These are phyloP conservation scores for Nebria brevicollis DNA, from an alignment of 2,888 invertebrate species.

Conservation along the genomic window DNA sequence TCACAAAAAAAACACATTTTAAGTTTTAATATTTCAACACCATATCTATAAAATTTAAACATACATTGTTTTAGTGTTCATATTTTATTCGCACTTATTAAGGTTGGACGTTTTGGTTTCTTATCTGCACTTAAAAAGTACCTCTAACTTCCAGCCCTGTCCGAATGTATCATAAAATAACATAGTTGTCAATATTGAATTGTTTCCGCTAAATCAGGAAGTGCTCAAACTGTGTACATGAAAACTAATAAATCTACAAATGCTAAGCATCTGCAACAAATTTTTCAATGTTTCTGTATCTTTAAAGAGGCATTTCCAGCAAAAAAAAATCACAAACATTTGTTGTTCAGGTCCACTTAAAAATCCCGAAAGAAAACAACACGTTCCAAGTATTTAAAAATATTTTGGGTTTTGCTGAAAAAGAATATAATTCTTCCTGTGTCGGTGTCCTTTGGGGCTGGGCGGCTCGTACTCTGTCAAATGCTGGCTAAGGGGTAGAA, in stretches of 20 bases:
- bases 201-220: not conserved
- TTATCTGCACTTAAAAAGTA: too few species aligned
- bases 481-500: slow-evolving; percentile 13
- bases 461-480: slow-evolving; percentile 26
- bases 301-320: not conserved
- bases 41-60: too few species aligned
- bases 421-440: slow-evolving; percentile 36
- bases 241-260: not conserved
- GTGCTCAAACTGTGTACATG: not conserved
- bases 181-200: too few species aligned
- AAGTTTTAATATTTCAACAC: too few species aligned
- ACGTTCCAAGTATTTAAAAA: slow-evolving; percentile 44
- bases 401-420: slow-evolving; percentile 39
- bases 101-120: too few species aligned
- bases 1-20: not conserved
- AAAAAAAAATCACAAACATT: not conserved
- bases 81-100: too few species aligned
- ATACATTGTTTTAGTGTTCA: too few species aligned
- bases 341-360: not conserved
- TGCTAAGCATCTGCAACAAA: not conserved
- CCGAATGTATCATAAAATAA: too few species aligned
- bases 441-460: slow-evolving; percentile 5
- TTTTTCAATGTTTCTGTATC: not conserved
- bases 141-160: too few species aligned
- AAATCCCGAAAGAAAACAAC: slow-evolving; percentile 28